Evolutionary conservation across 37 sponge, comb jelly and placozoan species (phyloP).

Genomic region (Trichoplax adhaerens): DNA sequence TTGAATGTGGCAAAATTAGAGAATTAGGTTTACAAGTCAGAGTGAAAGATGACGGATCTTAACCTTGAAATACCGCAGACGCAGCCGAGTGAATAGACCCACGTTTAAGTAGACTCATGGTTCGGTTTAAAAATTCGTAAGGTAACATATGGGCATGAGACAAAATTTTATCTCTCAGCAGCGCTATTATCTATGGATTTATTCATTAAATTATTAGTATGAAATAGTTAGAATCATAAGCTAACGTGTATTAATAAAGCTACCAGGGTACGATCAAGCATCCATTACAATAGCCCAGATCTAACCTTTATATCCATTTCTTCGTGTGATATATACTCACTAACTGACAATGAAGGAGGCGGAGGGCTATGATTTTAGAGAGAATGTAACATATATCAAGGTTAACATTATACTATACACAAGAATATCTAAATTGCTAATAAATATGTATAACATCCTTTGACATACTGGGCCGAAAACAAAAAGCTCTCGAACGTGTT

Average conservation of each 20-base stretch:
- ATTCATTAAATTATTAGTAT: too few species aligned
- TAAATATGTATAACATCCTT: neutral
- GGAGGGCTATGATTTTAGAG: neutral
- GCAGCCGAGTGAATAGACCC: conserved; percentile 56
- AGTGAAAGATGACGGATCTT: neutral
- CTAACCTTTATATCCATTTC: conserved; percentile 48
- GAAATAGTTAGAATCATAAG: too few species aligned
- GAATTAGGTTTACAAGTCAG: too few species aligned
- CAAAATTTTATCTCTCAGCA: conserved; percentile 48
- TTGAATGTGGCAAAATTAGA: too few species aligned
- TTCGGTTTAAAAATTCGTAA: conserved; percentile 16
- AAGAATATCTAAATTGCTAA: neutral
- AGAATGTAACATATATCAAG: neutral
- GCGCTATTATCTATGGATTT: conserved; percentile 24
- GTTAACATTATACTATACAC: conserved; percentile 5
- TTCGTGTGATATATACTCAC: conserved; percentile 38
- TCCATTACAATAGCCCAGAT: too few species aligned
- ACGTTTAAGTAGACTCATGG: conserved; percentile 49
- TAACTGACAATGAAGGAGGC: conserved; percentile 16
- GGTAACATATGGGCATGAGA: conserved; percentile 20
- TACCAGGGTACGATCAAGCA: too few species aligned
- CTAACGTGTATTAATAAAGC: too few species aligned
- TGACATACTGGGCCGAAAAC: conserved; percentile 43
- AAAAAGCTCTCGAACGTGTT: conserved; percentile 45
- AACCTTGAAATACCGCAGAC: conserved; percentile 29